Evolutionary conservation across 30 jellyfish, hydroid and myxozoan species (phyloP).

Genomic region (Aurelia sp.): DNA sequence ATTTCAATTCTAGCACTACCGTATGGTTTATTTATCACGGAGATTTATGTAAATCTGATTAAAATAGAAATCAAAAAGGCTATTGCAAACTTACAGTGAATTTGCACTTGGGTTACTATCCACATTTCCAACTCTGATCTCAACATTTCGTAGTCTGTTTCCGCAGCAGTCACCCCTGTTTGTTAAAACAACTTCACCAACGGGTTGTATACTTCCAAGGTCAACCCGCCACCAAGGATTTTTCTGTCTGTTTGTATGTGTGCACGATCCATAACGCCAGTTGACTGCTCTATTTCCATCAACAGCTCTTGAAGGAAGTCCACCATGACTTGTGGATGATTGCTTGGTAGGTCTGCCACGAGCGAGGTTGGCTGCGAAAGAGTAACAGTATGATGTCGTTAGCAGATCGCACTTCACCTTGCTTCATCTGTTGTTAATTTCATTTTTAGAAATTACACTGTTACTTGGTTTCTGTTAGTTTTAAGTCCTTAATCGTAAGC

Average conservation of each 20-base stretch:
- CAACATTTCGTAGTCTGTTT: slow-evolving; percentile 46
- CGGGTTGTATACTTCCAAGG: slow-evolving; percentile 32
- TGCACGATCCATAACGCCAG: slow-evolving; percentile 24
- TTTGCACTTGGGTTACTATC: slow-evolving; percentile 34
- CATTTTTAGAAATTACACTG: too few relatives aligned
- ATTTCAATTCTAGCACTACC: too few relatives aligned
- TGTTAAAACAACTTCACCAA: slow-evolving; percentile 29
- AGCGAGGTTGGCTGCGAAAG: slow-evolving; percentile 44
- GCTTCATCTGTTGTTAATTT: too few relatives aligned
- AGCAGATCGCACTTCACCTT: too few relatives aligned
- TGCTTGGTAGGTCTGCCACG: slow-evolving; percentile 51
- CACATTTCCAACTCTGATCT: slow-evolving; percentile 55
- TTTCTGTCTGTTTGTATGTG: slow-evolving; percentile 37
- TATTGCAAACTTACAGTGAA: slow-evolving; percentile 38
- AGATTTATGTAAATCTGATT: too few relatives aligned
- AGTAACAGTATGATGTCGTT: too few relatives aligned
- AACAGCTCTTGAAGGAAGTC: slow-evolving; percentile 57
- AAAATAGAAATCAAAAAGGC: too few relatives aligned
- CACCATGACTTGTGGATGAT: slow-evolving; percentile 49
- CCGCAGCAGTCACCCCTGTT: slow-evolving; percentile 70
- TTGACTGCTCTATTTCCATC: slow-evolving; percentile 47
- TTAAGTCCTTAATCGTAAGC: too few relatives aligned
- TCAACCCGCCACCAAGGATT: slow-evolving; percentile 78
- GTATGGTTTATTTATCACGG: too few relatives aligned
- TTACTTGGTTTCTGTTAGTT: too few relatives aligned